Evolutionary conservation across 2,888 invertebrate genomes (phyloP).

Genomic region (Coenonympha arcania): DNA sequence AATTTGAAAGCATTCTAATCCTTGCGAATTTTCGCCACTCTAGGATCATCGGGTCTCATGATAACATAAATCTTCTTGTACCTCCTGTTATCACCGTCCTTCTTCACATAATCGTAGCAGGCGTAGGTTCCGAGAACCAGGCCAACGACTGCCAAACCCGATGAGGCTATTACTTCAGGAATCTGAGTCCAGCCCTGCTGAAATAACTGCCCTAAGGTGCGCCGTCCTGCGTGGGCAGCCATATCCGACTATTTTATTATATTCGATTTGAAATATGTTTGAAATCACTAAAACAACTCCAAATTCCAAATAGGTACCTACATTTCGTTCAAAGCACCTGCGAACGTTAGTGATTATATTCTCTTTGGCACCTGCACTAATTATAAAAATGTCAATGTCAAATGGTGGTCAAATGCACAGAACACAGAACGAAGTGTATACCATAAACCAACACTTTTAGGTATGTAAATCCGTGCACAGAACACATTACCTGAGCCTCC

Average conservation of each 20-base stretch:
- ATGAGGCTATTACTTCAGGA: constrained; percentile 79
- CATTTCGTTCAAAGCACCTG: too few species aligned
- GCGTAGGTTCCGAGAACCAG: constrained; percentile 65
- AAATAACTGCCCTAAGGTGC: constrained; percentile 51
- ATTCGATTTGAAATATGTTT: not conserved
- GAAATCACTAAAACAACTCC: not conserved
- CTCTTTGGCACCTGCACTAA: too few species aligned
- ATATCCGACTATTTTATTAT: constrained; percentile 29
- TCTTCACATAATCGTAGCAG: constrained; percentile 64
- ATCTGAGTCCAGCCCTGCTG: constrained; percentile 77
- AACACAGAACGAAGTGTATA: too few species aligned
- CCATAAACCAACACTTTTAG: too few species aligned
- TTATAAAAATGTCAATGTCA: too few species aligned
- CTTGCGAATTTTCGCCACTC: constrained; percentile 70
- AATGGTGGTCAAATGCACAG: too few species aligned
- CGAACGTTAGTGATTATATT: too few species aligned
- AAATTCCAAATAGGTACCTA: too few species aligned
- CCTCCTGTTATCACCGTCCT: constrained; percentile 78
- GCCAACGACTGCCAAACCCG: constrained; percentile 75
- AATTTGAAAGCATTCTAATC: constrained; percentile 46
- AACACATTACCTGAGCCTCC: too few species aligned
- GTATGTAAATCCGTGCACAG: too few species aligned
- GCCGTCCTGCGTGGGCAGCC: constrained; percentile 49
- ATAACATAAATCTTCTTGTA: constrained; percentile 78
- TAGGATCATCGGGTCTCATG: constrained; percentile 80